These are phyloP conservation scores for Craseonycteris thonglongyai DNA, from an alignment of 2,113 vertebrate species.

Conservation along the genomic window DNA sequence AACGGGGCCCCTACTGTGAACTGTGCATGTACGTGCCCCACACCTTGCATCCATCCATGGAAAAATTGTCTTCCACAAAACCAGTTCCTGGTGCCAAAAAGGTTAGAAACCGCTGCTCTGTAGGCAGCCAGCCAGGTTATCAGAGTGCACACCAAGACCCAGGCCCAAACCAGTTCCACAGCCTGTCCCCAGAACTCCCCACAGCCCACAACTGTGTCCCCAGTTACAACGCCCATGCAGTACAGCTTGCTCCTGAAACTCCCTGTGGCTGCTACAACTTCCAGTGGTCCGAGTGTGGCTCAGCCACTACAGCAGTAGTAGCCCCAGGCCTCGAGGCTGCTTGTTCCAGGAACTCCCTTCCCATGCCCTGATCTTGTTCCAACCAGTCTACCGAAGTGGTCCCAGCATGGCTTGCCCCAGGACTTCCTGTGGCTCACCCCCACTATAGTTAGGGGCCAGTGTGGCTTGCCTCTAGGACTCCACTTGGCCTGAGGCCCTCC, in stretches of 20 bases:
- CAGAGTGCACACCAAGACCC: background rate
- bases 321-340: no score
- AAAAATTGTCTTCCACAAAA: no score
- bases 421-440: background rate
- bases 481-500: background rate
- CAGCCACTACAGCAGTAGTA: no score
- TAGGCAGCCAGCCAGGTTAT: background rate
- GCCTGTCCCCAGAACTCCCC: background rate
- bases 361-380: background rate
- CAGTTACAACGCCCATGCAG: background rate
- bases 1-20: no score
- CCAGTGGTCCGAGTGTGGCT: no score
- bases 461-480: background rate
- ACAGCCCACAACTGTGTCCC: background rate
- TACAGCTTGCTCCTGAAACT: background rate
- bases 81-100: no score
- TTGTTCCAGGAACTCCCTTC: background rate
- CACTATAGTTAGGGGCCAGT: background rate
- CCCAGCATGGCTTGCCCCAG: background rate
- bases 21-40: no score
- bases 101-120: no score
- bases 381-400: background rate
- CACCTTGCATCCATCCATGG: no score
- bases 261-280: background rate
- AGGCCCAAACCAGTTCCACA: background rate